phyloP scores from a whole-genome alignment of 2,888 invertebrate genomes.

The Cephus nigrinus region DNA sequence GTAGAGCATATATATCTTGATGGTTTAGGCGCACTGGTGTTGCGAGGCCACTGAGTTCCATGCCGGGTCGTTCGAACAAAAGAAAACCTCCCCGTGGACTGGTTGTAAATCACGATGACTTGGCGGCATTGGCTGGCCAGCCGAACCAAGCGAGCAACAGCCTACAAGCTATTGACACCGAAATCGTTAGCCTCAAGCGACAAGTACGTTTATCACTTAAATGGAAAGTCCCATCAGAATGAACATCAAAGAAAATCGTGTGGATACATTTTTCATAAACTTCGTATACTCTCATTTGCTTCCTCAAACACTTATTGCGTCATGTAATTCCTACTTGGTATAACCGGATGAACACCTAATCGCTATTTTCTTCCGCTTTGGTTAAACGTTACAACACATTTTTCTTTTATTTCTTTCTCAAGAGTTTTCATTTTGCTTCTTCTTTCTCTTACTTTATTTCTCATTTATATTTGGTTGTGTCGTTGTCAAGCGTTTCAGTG shows the following conservation, averaged over 20 bases:
- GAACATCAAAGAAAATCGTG: constrained; percentile 42
- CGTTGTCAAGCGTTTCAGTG: neutral
- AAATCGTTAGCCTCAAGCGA: constrained; percentile 93
- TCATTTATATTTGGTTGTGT: neutral
- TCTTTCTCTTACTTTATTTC: neutral
- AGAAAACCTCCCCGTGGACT: constrained; percentile 95
- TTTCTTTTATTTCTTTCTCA: neutral
- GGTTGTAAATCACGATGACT: constrained; percentile 97
- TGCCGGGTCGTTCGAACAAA: constrained; percentile 69
- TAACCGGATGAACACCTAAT: neutral
- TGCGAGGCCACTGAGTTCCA: constrained; percentile 67
- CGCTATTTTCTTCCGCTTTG: neutral
- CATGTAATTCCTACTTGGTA: neutral
- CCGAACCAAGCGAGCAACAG: constrained; percentile 76
- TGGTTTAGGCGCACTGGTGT: constrained; percentile 69
- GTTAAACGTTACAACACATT: neutral
- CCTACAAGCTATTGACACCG: constrained; percentile 92
- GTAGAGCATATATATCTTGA: constrained; percentile 9
- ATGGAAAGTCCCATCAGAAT: constrained; percentile 19
- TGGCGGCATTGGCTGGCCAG: constrained; percentile 89
- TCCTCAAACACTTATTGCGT: neutral
- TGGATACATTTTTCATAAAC: constrained; percentile 60
- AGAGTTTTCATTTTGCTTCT: neutral
- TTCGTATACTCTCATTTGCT: constrained; percentile 13
- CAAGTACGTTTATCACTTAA: constrained; percentile 80